Base-by-base conservation (phyloP, 2,797 vertebrate species). In the Distichodus sexfasciatus region DNA sequence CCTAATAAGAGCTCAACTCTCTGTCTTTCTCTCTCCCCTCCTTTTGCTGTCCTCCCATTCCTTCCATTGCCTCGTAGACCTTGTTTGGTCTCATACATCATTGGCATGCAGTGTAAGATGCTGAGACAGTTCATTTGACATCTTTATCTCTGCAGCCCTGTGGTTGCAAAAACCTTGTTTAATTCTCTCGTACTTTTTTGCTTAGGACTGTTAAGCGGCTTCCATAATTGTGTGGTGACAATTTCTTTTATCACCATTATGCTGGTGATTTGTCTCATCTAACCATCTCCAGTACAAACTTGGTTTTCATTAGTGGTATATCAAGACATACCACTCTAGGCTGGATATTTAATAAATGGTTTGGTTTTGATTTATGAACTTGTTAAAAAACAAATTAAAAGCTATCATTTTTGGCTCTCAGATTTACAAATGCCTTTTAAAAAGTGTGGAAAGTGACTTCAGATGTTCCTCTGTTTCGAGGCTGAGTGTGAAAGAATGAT, bases 401-500 rank as follows among this genome's bases (percentile, higher is more conserved):
- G 40, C 11, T 35, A 17, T n/a, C 68, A 72, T 66, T 73, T 41
- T 26, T 51, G 70, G 43, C 28, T 23, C 54, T n/a, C n/a, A n/a
- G n/a, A n/a, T n/a, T n/a, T n/a, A n/a, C n/a, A n/a, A n/a, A n/a
- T n/a, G n/a, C n/a, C n/a, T n/a, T n/a, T n/a, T n/a, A n/a, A n/a
- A n/a, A n/a, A n/a, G n/a, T n/a, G n/a, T n/a, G n/a, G n/a, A n/a
- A n/a, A n/a, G n/a, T n/a, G n/a, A n/a, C n/a, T n/a, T n/a, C n/a
- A n/a, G n/a, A 70, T 61, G 33, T 53, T 69, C 65, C 59, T 71
- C 82, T 80, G 81, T 82, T 80, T 78, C 77, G 80, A 83, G 81
- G 57, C 62, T 46, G 71, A 75, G 71, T 82, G 85, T 83, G 84
- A 89, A 85, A 81, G 83, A 86, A 87, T 86, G 88, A 91, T 91